phyloP scores from a whole-genome alignment of 2,113 vertebrate species.

The Amia ocellicauda region DNA sequence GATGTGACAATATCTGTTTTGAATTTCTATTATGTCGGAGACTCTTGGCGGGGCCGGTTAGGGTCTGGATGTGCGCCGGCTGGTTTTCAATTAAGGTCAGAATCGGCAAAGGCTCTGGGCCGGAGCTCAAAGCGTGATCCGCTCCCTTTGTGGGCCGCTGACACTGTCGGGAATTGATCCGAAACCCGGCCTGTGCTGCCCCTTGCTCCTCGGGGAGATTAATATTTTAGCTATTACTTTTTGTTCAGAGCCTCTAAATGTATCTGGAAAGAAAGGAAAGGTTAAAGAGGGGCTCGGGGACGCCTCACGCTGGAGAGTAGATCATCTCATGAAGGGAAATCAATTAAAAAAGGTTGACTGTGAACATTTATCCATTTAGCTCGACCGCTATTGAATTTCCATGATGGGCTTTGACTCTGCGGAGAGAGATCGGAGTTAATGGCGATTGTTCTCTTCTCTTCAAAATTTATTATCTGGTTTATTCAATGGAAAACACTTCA shows the following conservation, averaged over 20 bases:
- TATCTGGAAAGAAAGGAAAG: conserved; percentile 81
- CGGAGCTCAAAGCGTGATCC: conserved; percentile 70
- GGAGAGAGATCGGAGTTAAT: conserved; percentile 96
- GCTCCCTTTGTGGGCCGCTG: conserved; percentile 70
- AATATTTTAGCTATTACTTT: conserved; percentile 82
- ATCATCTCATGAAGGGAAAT: conserved; percentile 98
- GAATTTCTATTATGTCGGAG: conserved; percentile 83
- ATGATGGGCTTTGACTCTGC: conserved; percentile 96
- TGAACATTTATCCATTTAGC: conserved; percentile 98
- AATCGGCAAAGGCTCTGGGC: conserved; percentile 67
- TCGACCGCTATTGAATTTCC: conserved; percentile 98
- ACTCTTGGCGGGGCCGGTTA: conserved; percentile 59
- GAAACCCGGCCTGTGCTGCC: conserved; percentile 72
- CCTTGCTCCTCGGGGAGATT: conserved; percentile 79
- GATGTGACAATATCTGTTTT: conserved; percentile 76
- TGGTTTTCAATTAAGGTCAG: conserved; percentile 77
- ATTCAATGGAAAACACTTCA: conserved; percentile 99
- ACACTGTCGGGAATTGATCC: conserved; percentile 81
- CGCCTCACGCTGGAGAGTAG: conserved; percentile 82
- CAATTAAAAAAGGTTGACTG: conserved; percentile 96
- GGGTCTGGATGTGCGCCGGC: conserved; percentile 68
- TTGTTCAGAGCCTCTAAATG: conserved; percentile 76
- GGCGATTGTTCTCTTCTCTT: conserved; percentile 95
- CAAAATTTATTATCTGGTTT: conserved; percentile 98
- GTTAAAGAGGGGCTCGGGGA: conserved; percentile 83